Percentiles rank a stretch among this genome's conserved stretches.
Evolutionary conservation across 2,888 invertebrate species (phyloP).

Genomic region (Altica lythri): DNA sequence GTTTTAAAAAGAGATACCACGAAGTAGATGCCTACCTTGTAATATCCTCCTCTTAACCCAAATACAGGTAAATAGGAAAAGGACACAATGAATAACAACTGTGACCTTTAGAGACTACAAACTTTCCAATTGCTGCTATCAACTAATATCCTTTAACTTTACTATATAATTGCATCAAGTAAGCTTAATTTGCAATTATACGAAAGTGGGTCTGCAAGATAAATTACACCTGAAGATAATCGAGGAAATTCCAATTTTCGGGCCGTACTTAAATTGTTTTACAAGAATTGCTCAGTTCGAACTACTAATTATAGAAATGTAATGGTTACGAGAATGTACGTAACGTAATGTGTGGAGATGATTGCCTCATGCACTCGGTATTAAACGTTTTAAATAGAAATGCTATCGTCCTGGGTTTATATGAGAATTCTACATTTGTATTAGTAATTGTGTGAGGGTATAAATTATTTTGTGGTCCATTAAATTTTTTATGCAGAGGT

Average conservation of each 20-base stretch:
- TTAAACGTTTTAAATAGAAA: conserved; percentile 11
- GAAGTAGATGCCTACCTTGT: conserved; percentile 1
- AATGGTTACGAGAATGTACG: neutral
- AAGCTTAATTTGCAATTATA: conserved; percentile 25
- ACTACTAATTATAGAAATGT: conserved; percentile 14
- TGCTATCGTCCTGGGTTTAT: neutral
- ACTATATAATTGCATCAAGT: conserved; percentile 7
- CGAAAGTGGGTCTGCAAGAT: conserved; percentile 18
- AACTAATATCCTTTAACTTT: neutral
- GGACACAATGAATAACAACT: neutral
- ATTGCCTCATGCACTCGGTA: conserved; percentile 5
- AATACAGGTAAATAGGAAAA: neutral
- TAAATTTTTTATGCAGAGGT: too few species aligned
- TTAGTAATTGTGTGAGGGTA: too few species aligned
- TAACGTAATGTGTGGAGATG: neutral
- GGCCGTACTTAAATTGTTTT: conserved; percentile 22
- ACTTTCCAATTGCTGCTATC: neutral
- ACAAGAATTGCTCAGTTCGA: conserved; percentile 17
- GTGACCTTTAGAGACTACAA: neutral
- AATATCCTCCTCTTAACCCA: neutral
- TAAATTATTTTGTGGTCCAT: too few species aligned
- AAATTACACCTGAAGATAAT: conserved; percentile 25
- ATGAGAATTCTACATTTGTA: neutral
- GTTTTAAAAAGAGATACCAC: too few species aligned
- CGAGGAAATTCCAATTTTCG: conserved; percentile 23